Conservation (phyloP, 2,888 invertebrate species). For the Oligia latruncula region DNA sequence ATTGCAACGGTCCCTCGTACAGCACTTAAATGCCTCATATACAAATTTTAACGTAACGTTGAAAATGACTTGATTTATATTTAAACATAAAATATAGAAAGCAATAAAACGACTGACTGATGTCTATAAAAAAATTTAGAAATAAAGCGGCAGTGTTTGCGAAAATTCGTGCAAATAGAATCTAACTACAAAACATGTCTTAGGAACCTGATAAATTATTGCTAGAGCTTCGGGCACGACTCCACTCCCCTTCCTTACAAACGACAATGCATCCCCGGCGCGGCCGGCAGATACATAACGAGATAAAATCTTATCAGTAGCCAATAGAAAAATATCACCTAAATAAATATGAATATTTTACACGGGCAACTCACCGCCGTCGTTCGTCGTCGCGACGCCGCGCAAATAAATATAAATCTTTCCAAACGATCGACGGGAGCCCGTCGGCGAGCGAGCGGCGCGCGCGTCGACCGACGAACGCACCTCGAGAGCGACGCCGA, state of each 20-base stretch:
- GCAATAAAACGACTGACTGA: constrained; percentile 82
- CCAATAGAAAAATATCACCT: constrained; percentile 91
- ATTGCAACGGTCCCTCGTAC: constrained; percentile 90
- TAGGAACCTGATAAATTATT: constrained; percentile 90
- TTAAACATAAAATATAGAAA: constrained; percentile 80
- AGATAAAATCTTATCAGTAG: constrained; percentile 89
- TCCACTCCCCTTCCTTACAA: constrained; percentile 74
- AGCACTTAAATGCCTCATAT: constrained; percentile 89
- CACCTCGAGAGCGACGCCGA: constrained; percentile 59
- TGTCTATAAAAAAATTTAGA: constrained; percentile 83
- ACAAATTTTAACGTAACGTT: constrained; percentile 86
- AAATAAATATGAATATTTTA: constrained; percentile 89
- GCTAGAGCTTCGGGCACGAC: constrained; percentile 87
- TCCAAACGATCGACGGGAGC: constrained; percentile 66
- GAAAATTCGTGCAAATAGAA: constrained; percentile 89
- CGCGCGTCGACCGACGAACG: constrained; percentile 48
- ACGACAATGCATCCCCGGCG: constrained; percentile 81
- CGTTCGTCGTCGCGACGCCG: constrained; percentile 71
- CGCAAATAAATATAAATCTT: constrained; percentile 74
- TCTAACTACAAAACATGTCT: constrained; percentile 90
- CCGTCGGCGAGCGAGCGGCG: constrained; percentile 57
- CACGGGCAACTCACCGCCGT: constrained; percentile 75
- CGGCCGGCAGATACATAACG: constrained; percentile 84
- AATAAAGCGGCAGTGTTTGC: constrained; percentile 89
- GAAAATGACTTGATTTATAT: constrained; percentile 83